Base-by-base conservation (phyloP, 1,140 invertebrate species). In the Aphaenogaster rudis region DNA sequence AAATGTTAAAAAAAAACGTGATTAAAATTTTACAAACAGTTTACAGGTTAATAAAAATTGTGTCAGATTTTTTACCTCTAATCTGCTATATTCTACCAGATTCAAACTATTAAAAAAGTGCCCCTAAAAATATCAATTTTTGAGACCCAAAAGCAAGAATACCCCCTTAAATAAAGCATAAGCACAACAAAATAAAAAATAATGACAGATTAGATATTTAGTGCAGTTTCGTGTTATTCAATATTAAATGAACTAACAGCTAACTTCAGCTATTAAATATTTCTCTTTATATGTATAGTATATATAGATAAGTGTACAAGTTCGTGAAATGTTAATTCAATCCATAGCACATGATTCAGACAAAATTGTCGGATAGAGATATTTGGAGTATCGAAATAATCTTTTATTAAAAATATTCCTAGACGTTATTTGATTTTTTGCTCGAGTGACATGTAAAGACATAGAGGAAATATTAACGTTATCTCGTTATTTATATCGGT, bases 321-420 rank as follows among this genome's bases (percentile, higher is more conserved):
- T 17, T 64, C 17, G 28, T 28, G 28, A 79, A 79, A 64, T n/a
- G 64, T 79, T 79, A 66, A 36, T 17, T 48, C 15, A 64, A 36
- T 17, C 3, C 3, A 57, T n/a, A 45, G 2, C 7, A 15, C 9
- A 63, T 13, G n/a, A n/a, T 3, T 15, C 3, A 13, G 9, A 33
- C 33, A 63, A 13, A 17, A 13, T 78, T 61, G 2, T 13, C 36
- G 1, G 17, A 50, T 13, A 42, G 11, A 54, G 9, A 78, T 39
- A 63, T 61, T 45, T 21, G 5, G 2, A 63, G 15, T 59, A 59
- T 4, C 36, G 1, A 15, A n/a, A 36, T 33, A 36, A 48, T 64
- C 33, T 57, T 63, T 63, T 48, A 61, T 33, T 8, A 33, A 0
- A 78, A 45, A 0, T 63, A 63, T 45, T 78, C 3, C 1, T 17